phyloP scores from a whole-genome alignment of 2,113 vertebrate species.

The Notarius lentiginosus region DNA sequence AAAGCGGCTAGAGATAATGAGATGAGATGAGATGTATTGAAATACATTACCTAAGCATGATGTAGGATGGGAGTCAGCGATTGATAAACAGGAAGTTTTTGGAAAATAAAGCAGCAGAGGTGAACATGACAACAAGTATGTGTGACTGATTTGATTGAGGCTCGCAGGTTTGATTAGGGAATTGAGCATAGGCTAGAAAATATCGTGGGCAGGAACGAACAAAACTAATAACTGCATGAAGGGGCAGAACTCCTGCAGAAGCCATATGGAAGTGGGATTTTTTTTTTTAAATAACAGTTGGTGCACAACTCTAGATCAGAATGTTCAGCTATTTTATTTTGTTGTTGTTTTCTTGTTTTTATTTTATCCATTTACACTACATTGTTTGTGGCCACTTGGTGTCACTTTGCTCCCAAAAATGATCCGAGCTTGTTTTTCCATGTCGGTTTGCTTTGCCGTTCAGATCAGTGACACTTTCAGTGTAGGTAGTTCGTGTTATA shows the following conservation, averaged over 20 bases:
- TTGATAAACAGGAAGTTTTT: too few species aligned
- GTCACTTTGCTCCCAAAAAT: conserved; percentile 47
- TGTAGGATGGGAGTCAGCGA: background rate
- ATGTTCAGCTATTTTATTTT: background rate
- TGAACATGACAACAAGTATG: background rate
- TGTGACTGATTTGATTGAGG: background rate
- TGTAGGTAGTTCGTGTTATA: background rate
- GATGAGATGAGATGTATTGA: too few species aligned
- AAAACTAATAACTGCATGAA: background rate
- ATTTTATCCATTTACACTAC: background rate
- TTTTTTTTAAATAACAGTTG: background rate
- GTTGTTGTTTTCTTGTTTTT: too few species aligned
- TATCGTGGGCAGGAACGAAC: background rate
- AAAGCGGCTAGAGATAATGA: too few species aligned
- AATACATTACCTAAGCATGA: background rate
- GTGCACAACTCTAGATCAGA: background rate
- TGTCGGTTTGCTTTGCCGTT: background rate
- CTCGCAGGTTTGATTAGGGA: background rate
- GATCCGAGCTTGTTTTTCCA: background rate
- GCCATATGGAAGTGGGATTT: background rate
- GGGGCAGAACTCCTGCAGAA: background rate
- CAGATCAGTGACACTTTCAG: background rate
- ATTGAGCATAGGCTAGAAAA: background rate
- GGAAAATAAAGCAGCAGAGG: background rate
- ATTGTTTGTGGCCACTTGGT: conserved; percentile 53